Base-by-base conservation (phyloP, 2,113 vertebrate species). In the Opisthocomus hoazin region DNA sequence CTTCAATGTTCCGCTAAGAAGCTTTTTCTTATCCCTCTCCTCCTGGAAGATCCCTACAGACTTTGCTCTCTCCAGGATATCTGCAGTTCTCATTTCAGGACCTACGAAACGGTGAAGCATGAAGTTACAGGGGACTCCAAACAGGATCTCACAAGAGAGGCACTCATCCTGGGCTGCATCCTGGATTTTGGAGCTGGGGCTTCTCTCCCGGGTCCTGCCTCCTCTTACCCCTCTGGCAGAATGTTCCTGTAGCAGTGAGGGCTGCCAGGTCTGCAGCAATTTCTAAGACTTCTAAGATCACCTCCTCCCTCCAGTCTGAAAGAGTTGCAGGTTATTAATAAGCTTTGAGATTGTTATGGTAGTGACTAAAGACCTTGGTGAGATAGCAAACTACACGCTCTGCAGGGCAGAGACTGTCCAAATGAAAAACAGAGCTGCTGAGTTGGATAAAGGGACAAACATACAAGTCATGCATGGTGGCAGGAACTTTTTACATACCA, bases 91-190 rank as follows among this genome's bases (percentile, higher is more conserved):
- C 53, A 45, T 27, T 90, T 83, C 16, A 43, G 32, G n/a, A 87
- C 29, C 46, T 39, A 39, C 0, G 0, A 89, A 94, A 86, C 14
- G 8, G 4, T 41, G 45, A 89, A 69, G 36, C 0, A 0, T 30
- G 53, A 77, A 86, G 36, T 63, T 95, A 51, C 21, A 66, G 50
- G 37, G 22, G 7, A 46, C 36, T 56, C 60, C 51, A 69, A 68
- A 43, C 9, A 26, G 30, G 45, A 74, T 37, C 26, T 48, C 39
- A 30, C 18, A 51, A 53, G 23, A 89, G 56, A 60, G 65, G 22
- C 12, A 50, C 27, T 57, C 22, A 51, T 10, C 11, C 15, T 39
- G 26, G 46, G 8, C 23, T 36, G 29, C 26, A 8, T 60, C 46
- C 30, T 18, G 37, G 46, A 34, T 66, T 81, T 73, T 76, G n/a